Conservation (phyloP, 2,888 invertebrate genomes). For the Coelinius sp. region DNA sequence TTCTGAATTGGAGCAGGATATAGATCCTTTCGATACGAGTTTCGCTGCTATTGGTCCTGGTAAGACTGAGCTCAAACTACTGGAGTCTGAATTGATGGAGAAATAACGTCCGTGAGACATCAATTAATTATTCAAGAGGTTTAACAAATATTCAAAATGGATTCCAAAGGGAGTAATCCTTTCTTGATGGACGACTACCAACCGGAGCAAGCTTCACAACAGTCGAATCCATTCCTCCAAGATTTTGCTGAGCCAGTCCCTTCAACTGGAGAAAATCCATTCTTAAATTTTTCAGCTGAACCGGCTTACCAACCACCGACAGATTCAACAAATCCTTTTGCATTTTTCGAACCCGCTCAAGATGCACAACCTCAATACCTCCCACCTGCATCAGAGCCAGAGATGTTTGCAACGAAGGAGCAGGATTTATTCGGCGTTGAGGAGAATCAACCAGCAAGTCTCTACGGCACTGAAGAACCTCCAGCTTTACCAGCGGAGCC, state of each 20-base stretch:
- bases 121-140: background rate
- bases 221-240: slow-evolving; percentile 80
- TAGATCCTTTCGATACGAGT: slow-evolving; percentile 89
- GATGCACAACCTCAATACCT: slow-evolving; percentile 29
- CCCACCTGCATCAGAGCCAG: slow-evolving; percentile 33
- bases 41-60: slow-evolving; percentile 84
- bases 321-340: slow-evolving; percentile 70
- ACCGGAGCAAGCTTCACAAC: slow-evolving; percentile 74
- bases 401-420: slow-evolving; percentile 39
- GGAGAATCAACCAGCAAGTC: slow-evolving; percentile 20
- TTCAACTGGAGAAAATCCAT: slow-evolving; percentile 67
- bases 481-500: background rate
- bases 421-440: slow-evolving; percentile 34
- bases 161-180: slow-evolving; percentile 79
- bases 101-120: slow-evolving; percentile 49
- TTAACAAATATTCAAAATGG: slow-evolving; percentile 71
- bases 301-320: slow-evolving; percentile 52
- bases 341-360: slow-evolving; percentile 60
- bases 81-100: slow-evolving; percentile 82
- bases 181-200: slow-evolving; percentile 82
- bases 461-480: background rate
- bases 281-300: slow-evolving; percentile 60
- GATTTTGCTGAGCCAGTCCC: slow-evolving; percentile 66
- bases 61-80: slow-evolving; percentile 81
- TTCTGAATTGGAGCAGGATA: slow-evolving; percentile 69